phyloP scores from a whole-genome alignment of 2,797 vertebrate genomes.

The Synanceia verrucosa region DNA sequence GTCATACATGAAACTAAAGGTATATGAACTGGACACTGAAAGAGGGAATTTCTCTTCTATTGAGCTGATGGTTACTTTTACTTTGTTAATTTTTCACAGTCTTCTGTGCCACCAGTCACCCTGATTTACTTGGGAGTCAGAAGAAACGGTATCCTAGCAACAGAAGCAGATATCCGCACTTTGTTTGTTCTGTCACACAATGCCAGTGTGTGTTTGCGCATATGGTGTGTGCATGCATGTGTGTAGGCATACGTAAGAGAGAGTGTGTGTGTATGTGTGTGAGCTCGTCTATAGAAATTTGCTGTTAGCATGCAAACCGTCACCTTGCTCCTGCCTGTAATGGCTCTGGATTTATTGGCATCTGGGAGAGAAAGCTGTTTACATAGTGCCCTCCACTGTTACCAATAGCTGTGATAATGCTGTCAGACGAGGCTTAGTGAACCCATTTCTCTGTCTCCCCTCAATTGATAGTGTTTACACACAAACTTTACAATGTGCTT shows the following conservation, averaged over 20 bases:
- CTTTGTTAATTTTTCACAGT: constrained; percentile 74
- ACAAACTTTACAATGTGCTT: constrained; percentile 47
- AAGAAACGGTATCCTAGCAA: constrained; percentile 81
- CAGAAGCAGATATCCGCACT: constrained; percentile 70
- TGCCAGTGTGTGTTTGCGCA: constrained; percentile 16
- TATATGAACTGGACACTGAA: neutral
- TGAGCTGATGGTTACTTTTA: constrained; percentile 59
- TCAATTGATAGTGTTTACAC: constrained; percentile 55
- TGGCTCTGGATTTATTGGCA: constrained; percentile 63
- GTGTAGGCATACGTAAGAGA: neutral
- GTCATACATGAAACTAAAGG: neutral
- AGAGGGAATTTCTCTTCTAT: neutral
- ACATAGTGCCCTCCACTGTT: constrained; percentile 57
- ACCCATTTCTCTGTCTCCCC: constrained; percentile 49
- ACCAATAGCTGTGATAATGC: constrained; percentile 59
- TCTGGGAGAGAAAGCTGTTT: constrained; percentile 67
- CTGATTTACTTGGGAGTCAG: constrained; percentile 74
- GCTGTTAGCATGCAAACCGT: constrained; percentile 58
- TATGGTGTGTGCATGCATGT: constrained; percentile 5
- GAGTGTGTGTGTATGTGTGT: neutral
- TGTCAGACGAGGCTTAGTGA: constrained; percentile 59
- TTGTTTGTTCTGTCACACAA: constrained; percentile 69
- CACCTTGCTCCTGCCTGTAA: constrained; percentile 44
- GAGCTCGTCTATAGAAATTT: constrained; percentile 45
- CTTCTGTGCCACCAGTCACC: constrained; percentile 69